Conservation (phyloP, 1,140 invertebrate species). For the Eriocheir sinensis region DNA sequence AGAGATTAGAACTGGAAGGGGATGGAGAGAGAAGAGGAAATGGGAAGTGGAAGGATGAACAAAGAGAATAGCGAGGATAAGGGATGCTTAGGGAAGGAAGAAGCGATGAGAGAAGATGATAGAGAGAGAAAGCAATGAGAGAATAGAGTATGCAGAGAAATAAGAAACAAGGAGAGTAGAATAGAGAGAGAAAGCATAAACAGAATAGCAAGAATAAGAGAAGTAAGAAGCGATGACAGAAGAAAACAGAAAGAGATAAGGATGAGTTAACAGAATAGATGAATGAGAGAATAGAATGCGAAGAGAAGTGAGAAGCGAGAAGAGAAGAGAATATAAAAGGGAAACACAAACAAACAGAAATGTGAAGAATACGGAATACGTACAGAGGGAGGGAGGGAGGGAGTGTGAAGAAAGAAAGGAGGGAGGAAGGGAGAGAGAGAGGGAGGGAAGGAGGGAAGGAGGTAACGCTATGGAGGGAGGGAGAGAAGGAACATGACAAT, state of each 20-base stretch:
- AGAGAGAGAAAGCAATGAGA: neutral
- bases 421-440: neutral
- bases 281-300: too few relatives aligned
- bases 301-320: too few relatives aligned
- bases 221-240: too few relatives aligned
- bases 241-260: too few relatives aligned
- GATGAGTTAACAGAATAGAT: too few relatives aligned
- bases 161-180: neutral
- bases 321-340: neutral
- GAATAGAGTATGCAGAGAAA: neutral
- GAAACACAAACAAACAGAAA: neutral
- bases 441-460: neutral
- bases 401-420: neutral
- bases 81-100: too few relatives aligned
- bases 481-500: conserved; percentile 16
- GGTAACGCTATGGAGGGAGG: neutral
- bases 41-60: too few relatives aligned
- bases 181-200: neutral
- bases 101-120: too few relatives aligned
- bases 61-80: too few relatives aligned
- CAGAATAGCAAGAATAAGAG: neutral
- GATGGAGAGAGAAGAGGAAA: too few relatives aligned
- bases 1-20: too few relatives aligned
- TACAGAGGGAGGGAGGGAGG: neutral
- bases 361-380: neutral